Percentiles rank a stretch among this genome's conserved stretches.
Conservation (phyloP, 23 tunicate genomes). For the Pegea sp. region DNA sequence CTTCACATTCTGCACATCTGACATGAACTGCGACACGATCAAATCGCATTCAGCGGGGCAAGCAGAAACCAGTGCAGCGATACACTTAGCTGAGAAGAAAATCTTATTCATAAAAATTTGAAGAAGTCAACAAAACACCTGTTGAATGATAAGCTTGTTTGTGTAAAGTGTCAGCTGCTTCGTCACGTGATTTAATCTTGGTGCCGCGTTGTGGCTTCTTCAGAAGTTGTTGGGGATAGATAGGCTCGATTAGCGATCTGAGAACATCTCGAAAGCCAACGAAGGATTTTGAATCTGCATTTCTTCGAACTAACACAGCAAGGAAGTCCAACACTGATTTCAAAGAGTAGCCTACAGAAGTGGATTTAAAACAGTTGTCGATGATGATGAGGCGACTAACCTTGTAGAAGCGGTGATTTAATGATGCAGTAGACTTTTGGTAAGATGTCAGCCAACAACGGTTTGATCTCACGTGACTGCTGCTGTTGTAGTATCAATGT, state of each 20-base stretch:
- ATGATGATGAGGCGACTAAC: slow-evolving; percentile 6
- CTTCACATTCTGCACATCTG: slow-evolving; percentile 69
- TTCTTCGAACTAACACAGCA: slow-evolving; percentile 16
- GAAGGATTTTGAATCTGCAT: slow-evolving; percentile 5
- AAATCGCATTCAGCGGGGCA: slow-evolving; percentile 57
- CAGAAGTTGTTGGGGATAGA: slow-evolving; percentile 31
- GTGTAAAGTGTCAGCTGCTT: slow-evolving; percentile 11
- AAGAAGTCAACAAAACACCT: slow-evolving; percentile 11
- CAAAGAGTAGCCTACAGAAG: slow-evolving; percentile 11
- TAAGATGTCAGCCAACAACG: slow-evolving; percentile 14
- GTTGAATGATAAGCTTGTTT: slow-evolving; percentile 91
- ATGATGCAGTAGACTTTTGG: slow-evolving; percentile 61
- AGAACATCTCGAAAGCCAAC: slow-evolving; percentile 69
- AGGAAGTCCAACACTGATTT: slow-evolving; percentile 50
- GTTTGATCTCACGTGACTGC: slow-evolving; percentile 5
- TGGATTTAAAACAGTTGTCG: background rate
- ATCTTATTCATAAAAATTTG: background rate
- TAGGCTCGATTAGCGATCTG: slow-evolving; percentile 70
- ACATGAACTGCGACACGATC: slow-evolving; percentile 72
- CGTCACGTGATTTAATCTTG: too few relatives aligned
- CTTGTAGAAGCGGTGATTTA: slow-evolving; percentile 74
- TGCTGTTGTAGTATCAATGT: slow-evolving; percentile 35
- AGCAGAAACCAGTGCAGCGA: slow-evolving; percentile 48
- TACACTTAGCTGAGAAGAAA: slow-evolving; percentile 50
- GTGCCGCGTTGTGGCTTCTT: slow-evolving; percentile 4